phyloP scores from a whole-genome alignment of 2,797 vertebrate genomes.

The Anguilla megastoma region DNA sequence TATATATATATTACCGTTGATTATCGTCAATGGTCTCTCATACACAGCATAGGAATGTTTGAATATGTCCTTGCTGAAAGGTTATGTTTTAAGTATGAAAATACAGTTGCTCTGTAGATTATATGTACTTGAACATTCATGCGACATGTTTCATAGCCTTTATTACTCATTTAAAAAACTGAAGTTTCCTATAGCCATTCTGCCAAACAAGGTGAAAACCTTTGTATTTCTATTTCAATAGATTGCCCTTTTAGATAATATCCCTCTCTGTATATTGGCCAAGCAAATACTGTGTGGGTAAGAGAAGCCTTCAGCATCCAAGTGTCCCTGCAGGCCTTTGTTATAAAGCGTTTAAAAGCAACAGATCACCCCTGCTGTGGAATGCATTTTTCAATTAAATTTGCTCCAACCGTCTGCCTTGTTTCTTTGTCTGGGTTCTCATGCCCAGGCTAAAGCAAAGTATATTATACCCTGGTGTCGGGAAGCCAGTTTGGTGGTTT shows the following conservation, averaged over 20 bases:
- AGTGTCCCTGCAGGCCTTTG: background rate
- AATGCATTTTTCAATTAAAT: background rate
- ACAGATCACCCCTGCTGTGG: background rate
- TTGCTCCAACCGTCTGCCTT: background rate
- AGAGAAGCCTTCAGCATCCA: background rate
- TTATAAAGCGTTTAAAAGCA: background rate
- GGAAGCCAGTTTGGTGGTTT: background rate
- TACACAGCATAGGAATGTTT: background rate
- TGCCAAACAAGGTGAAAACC: background rate
- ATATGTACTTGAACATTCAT: background rate
- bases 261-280: background rate
- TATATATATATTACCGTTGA: background rate
- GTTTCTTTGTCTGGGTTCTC: background rate
- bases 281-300: background rate
- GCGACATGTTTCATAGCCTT: background rate
- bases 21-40: background rate
- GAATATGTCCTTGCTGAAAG: background rate
- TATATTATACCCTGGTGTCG: background rate
- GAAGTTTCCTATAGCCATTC: background rate
- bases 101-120: background rate
- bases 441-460: slow-evolving; percentile 3
- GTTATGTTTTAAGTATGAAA: background rate
- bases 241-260: background rate
- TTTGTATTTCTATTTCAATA: background rate
- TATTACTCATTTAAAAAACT: background rate